Conservation (phyloP, 2,888 invertebrate species). For the Epinotia bilunana region DNA sequence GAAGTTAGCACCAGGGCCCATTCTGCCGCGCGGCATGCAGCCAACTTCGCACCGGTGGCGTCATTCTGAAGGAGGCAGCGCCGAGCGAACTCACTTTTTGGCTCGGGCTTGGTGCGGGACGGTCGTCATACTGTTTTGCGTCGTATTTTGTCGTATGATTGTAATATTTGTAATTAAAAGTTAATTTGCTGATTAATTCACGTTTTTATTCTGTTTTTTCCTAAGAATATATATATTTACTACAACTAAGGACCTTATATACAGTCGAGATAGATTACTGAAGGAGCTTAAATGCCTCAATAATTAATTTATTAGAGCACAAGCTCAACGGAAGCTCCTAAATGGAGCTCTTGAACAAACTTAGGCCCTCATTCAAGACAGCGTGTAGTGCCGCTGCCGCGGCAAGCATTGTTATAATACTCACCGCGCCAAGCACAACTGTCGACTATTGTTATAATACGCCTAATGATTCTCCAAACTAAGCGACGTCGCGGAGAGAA, state of each 20-base stretch:
- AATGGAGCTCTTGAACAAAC: conserved; percentile 30
- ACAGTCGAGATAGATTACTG: background rate
- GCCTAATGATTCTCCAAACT: conserved; percentile 64
- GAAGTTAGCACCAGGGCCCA: too few species aligned
- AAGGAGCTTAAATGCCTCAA: conserved; percentile 15
- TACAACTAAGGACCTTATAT: background rate
- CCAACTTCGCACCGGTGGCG: too few species aligned
- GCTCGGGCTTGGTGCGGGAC: too few species aligned
- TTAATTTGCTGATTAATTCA: too few species aligned
- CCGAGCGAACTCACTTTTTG: too few species aligned
- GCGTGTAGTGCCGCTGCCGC: conserved; percentile 11
- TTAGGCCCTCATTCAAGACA: conserved; percentile 21
- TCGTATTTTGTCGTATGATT: too few species aligned
- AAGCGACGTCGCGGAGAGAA: conserved; percentile 61
- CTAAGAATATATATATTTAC: too few species aligned
- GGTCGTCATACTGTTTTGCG: too few species aligned
- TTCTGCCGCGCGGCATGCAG: too few species aligned
- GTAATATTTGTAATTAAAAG: too few species aligned
- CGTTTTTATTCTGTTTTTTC: too few species aligned
- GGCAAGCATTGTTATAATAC: conserved; percentile 40
- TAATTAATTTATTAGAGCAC: conserved; percentile 27
- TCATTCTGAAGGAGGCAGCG: too few species aligned
- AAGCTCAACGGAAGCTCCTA: conserved; percentile 21
- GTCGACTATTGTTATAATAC: conserved; percentile 43
- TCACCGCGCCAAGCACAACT: conserved; percentile 14